phyloP scores from a whole-genome alignment of 2,888 invertebrate species.

The Parnassius apollo region DNA sequence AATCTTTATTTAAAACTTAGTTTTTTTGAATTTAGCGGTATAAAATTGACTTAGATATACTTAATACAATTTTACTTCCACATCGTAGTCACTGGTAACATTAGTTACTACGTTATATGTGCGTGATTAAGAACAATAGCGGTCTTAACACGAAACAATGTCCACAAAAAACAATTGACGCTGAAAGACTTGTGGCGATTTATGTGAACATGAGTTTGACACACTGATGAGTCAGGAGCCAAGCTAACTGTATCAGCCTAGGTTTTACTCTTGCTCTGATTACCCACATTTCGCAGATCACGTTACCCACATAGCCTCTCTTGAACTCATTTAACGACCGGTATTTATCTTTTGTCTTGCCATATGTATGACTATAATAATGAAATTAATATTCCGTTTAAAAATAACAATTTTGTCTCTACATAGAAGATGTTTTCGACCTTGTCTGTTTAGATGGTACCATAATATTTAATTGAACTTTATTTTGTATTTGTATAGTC shows the following conservation, averaged over 20 bases:
- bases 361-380: constrained; percentile 1
- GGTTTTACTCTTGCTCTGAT: constrained; percentile 62
- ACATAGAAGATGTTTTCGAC: too few species aligned
- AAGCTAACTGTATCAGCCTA: constrained; percentile 61
- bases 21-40: too few species aligned
- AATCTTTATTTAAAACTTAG: too few species aligned
- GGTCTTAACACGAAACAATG: constrained; percentile 5
- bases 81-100: too few species aligned
- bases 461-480: too few species aligned
- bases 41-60: too few species aligned
- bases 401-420: too few species aligned
- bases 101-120: too few species aligned
- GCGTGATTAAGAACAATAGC: constrained; percentile 12
- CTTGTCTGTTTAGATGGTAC: too few species aligned
- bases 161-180: constrained; percentile 17
- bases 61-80: too few species aligned
- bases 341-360: constrained; percentile 36
- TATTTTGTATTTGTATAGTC: too few species aligned
- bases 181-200: constrained; percentile 7
- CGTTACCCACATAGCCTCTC: constrained; percentile 55
- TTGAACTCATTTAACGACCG: constrained; percentile 55
- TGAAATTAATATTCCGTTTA: too few species aligned
- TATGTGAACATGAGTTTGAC: constrained; percentile 3
- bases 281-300: constrained; percentile 68
- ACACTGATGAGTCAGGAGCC: constrained; percentile 59